These are phyloP conservation scores for Steatocranus sp. DNA, from an alignment of 2,797 vertebrate genomes.

Conservation along the genomic window DNA sequence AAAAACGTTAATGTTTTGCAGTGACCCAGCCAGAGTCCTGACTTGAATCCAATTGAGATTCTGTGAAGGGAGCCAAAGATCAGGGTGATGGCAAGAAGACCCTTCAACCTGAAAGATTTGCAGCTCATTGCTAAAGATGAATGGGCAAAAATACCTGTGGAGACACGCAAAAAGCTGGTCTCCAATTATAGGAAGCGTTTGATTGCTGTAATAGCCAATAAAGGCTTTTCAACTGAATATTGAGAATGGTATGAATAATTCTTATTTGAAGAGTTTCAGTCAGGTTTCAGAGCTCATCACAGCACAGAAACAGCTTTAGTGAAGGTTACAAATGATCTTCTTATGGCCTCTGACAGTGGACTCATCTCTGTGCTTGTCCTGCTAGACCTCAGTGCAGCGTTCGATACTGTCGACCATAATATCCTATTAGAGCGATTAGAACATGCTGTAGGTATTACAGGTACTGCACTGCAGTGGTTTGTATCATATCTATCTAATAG, in stretches of 20 bases:
- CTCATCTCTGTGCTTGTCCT: too few relatives aligned
- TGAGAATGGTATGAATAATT: neutral
- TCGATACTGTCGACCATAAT: too few relatives aligned
- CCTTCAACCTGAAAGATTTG: neutral
- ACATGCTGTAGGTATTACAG: too few relatives aligned
- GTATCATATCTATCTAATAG: too few relatives aligned
- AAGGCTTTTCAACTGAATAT: neutral
- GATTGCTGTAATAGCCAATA: neutral
- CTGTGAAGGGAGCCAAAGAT: neutral
- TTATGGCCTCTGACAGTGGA: too few relatives aligned
- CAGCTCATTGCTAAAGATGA: neutral
- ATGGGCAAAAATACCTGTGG: neutral
- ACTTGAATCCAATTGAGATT: neutral
- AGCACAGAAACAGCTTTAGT: too few relatives aligned
- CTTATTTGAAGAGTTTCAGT: too few relatives aligned
- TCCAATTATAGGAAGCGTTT: neutral
- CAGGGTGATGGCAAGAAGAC: neutral
- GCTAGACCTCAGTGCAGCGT: too few relatives aligned
- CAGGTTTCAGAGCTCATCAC: too few relatives aligned
- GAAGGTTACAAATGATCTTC: too few relatives aligned
- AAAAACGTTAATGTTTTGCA: neutral
- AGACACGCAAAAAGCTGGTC: neutral
- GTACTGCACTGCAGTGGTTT: too few relatives aligned
- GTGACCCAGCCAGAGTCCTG: neutral
- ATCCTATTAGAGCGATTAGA: too few relatives aligned